A percentile compares a stretch with the other conserved stretches of the same genome.
Evolutionary conservation across 2,888 invertebrate species (phyloP).

Genomic region (Tinea pellionella): DNA sequence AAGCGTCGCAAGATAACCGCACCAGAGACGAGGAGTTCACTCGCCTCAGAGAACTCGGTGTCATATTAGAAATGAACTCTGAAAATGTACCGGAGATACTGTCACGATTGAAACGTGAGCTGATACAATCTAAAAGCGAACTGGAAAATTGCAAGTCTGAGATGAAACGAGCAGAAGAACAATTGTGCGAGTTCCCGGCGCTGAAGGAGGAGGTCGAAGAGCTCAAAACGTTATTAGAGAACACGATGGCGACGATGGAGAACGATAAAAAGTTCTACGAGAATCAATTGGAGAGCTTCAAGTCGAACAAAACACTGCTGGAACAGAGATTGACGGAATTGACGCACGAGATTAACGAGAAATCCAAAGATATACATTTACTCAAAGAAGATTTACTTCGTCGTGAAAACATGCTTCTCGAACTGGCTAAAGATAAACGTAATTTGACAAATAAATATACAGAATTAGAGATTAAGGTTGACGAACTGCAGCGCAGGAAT

Average conservation of each 20-base stretch:
- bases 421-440: constrained; percentile 69
- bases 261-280: constrained; percentile 69
- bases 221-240: constrained; percentile 53
- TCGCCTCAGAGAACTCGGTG: constrained; percentile 65
- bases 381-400: constrained; percentile 68
- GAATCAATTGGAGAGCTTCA: constrained; percentile 62
- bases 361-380: constrained; percentile 60
- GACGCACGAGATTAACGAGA: constrained; percentile 64
- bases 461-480: constrained; percentile 62
- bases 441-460: constrained; percentile 55
- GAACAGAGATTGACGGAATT: constrained; percentile 69
- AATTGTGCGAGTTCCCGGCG: constrained; percentile 61
- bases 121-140: constrained; percentile 65
- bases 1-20: constrained; percentile 41
- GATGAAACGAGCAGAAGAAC: constrained; percentile 65
- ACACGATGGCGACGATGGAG: constrained; percentile 60
- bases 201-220: constrained; percentile 61
- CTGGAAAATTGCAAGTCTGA: constrained; percentile 66
- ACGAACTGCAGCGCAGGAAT: constrained; percentile 56
- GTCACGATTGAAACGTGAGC: constrained; percentile 59
- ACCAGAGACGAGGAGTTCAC: constrained; percentile 49
- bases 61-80: constrained; percentile 52
- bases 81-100: constrained; percentile 57
- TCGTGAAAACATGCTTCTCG: constrained; percentile 69
- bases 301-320: constrained; percentile 61